Conservation (phyloP, 2,113 vertebrate genomes). For the Columbina picui region DNA sequence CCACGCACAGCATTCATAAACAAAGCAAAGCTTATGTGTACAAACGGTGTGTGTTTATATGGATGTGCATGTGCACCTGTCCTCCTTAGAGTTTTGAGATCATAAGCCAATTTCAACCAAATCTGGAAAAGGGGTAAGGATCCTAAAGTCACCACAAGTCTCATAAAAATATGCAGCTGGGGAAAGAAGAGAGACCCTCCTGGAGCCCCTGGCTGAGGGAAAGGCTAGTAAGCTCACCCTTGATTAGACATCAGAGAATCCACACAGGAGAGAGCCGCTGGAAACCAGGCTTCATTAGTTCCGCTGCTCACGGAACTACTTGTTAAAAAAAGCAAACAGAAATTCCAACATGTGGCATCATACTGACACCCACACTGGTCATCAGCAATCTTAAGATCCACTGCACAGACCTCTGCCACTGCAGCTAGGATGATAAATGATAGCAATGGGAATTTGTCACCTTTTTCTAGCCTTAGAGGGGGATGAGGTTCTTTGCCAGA, state of each 20-base stretch:
- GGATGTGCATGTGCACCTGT: neutral
- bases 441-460: neutral
- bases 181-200: conserved; percentile 45
- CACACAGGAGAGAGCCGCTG: conserved; percentile 66
- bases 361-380: conserved; percentile 28
- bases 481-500: conserved; percentile 37
- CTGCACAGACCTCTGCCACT: conserved; percentile 22
- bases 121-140: neutral
- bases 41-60: neutral
- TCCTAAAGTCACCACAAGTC: neutral
- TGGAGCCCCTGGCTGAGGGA: conserved; percentile 34
- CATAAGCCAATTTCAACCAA: neutral
- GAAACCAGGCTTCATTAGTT: conserved; percentile 70
- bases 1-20: neutral
- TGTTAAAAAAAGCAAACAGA: conserved; percentile 68
- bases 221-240: conserved; percentile 65
- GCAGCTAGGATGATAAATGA: neutral
- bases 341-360: conserved; percentile 60
- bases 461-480: neutral
- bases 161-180: conserved; percentile 5
- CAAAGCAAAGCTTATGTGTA: neutral
- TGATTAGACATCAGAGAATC: conserved; percentile 71
- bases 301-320: conserved; percentile 61
- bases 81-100: neutral
- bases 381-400: conserved; percentile 49